phyloP scores from a whole-genome alignment of 1,140 invertebrate species.

The Stegodyphus mimosarum region DNA sequence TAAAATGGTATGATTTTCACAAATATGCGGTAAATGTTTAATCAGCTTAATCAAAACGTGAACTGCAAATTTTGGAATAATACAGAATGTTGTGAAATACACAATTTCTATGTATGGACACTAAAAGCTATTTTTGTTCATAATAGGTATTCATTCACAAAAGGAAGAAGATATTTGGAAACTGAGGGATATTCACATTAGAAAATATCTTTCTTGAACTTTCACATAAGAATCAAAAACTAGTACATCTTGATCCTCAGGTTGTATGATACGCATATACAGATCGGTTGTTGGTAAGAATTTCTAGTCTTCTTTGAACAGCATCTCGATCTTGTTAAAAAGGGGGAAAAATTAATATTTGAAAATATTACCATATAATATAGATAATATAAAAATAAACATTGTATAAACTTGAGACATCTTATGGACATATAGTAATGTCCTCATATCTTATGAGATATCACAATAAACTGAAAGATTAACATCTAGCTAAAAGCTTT shows the following conservation, averaged over 20 bases:
- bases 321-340: constrained; percentile 39
- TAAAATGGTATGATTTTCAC: too few relatives aligned
- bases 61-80: neutral
- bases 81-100: neutral
- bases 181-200: neutral
- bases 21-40: too few relatives aligned
- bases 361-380: neutral
- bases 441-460: neutral
- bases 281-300: constrained; percentile 37
- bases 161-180: neutral
- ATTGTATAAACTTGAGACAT: neutral
- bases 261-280: constrained; percentile 33
- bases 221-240: neutral
- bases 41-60: neutral
- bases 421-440: neutral
- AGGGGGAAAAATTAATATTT: neutral
- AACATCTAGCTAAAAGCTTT: too few relatives aligned
- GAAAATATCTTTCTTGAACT: neutral
- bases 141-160: neutral
- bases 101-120: constrained; percentile 14
- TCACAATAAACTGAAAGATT: too few relatives aligned
- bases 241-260: neutral
- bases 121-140: constrained; percentile 10
- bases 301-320: constrained; percentile 34
- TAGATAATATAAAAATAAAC: neutral